Evolutionary conservation across 1,140 invertebrate species (phyloP).

Genomic region (Ceratitis capitata): DNA sequence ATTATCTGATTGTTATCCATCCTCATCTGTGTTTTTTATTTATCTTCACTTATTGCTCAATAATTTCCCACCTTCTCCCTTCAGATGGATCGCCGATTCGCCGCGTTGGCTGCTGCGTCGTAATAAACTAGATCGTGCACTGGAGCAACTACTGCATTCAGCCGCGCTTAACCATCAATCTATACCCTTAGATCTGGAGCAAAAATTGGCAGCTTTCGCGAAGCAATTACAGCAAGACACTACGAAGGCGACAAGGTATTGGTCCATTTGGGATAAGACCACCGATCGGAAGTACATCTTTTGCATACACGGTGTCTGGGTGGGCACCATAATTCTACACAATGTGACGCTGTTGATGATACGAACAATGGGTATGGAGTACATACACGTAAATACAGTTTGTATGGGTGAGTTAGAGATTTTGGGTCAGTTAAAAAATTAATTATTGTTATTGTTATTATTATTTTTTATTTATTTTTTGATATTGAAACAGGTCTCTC

Average conservation of each 20-base stretch:
- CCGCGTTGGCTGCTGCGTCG: slow-evolving; percentile 63
- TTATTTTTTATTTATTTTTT: too few species aligned
- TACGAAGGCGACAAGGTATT: slow-evolving; percentile 47
- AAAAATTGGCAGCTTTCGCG: slow-evolving; percentile 54
- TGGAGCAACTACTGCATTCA: slow-evolving; percentile 58
- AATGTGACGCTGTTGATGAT: slow-evolving; percentile 65
- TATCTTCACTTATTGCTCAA: too few species aligned
- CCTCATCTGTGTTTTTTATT: too few species aligned
- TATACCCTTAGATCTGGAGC: slow-evolving; percentile 59
- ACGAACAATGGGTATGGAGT: slow-evolving; percentile 57
- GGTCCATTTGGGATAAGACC: slow-evolving; percentile 60
- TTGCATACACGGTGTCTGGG: slow-evolving; percentile 60
- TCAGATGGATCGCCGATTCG: slow-evolving; percentile 64
- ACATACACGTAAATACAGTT: slow-evolving; percentile 63
- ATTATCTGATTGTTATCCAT: too few species aligned
- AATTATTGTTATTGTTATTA: neutral
- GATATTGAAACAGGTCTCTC: slow-evolving; percentile 58
- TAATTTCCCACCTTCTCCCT: too few species aligned
- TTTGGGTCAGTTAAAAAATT: neutral
- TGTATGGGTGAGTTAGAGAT: slow-evolving; percentile 51
- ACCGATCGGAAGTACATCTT: slow-evolving; percentile 54
- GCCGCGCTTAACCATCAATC: slow-evolving; percentile 61
- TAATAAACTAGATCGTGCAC: slow-evolving; percentile 55
- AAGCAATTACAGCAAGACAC: slow-evolving; percentile 47
- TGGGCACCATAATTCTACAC: slow-evolving; percentile 58